Percentiles rank a stretch among this genome's conserved stretches.
phyloP scores from a whole-genome alignment of 2,113 vertebrate species.

The Hypomesus transpacificus region DNA sequence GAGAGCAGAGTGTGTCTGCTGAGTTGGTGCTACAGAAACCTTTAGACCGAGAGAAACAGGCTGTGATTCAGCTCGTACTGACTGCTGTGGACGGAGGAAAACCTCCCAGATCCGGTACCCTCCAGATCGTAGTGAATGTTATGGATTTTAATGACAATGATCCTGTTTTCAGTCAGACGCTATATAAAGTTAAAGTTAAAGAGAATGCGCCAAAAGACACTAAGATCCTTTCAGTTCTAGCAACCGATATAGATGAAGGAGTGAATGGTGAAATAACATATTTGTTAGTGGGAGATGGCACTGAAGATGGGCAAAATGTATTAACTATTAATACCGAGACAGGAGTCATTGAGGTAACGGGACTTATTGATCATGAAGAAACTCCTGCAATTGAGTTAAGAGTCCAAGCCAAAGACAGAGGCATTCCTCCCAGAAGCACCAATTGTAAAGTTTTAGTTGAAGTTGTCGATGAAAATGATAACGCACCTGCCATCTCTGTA shows the following conservation, averaged over 20 bases:
- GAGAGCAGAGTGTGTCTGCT: conserved; percentile 36
- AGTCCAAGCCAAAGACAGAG: conserved; percentile 59
- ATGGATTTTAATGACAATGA: conserved; percentile 69
- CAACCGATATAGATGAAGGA: conserved; percentile 64
- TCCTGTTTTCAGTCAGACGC: conserved; percentile 54
- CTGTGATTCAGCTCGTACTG: conserved; percentile 27
- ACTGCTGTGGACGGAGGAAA: conserved; percentile 45
- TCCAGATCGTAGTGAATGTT: conserved; percentile 56
- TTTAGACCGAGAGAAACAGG: conserved; percentile 54
- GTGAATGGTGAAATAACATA: conserved; percentile 46
- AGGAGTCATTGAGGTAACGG: conserved; percentile 36
- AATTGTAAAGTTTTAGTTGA: conserved; percentile 65
- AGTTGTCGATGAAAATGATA: conserved; percentile 71
- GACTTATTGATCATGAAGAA: conserved; percentile 64
- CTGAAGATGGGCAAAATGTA: conserved; percentile 11
- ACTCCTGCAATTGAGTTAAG: conserved; percentile 60
- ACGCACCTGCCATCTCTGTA: conserved; percentile 64
- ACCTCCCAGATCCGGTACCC: conserved; percentile 41
- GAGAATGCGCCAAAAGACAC: conserved; percentile 54
- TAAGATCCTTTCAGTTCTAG: conserved; percentile 47
- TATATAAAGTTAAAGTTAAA: conserved; percentile 46
- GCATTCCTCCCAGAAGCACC: not conserved
- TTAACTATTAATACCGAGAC: conserved; percentile 29
- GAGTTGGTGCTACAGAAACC: conserved; percentile 64
- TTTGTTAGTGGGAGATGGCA: conserved; percentile 20